Evolutionary conservation across 2,113 vertebrate species (phyloP), one percentile per base, ranked within the genome.

Genomic region (Bolborhynchus lineola): DNA sequence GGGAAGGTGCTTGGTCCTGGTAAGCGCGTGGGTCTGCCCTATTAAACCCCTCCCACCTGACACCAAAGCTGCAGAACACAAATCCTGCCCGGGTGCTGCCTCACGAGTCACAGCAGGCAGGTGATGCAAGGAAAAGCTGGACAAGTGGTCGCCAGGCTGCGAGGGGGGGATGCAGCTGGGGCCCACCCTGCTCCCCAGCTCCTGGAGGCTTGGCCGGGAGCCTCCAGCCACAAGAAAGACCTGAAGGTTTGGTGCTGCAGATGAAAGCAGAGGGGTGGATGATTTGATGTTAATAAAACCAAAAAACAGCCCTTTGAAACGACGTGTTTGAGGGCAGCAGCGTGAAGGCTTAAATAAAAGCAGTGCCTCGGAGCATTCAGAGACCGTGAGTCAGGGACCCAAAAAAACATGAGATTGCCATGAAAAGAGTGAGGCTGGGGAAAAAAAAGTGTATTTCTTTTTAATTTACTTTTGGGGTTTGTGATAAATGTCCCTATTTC

Each of bases 81-180:
- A 6, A 35, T 13, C 64, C 78, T 6, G 2, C 41, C 72, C 2
- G 8, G 44, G 3, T 3, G 44, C 59, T 18, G n/a, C 64, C 63
- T 44, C 4, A 24, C 16, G 3, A 5, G 16, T 20, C 35, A 10
- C 62, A 18, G 3, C 67, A 62, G 74, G 31, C 57, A 31, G 16
- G 23, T 1, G 16, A n/a, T 10, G 31, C 62, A 2, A 62, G 64
- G 7, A 59, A 33, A 29, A 25, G 52, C 67, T 46, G 21, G 2
- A 19, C 0, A 2, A 29, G 67, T 5, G 53, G 15, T 74, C 15
- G 37, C n/a, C 0, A 0, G 42, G 59, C 71, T 80, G 76, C 0
- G 0, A 1, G 67, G 41, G 59, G 8, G 49, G 24, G n/a, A 21
- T 4, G 16, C 57, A 59, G 57, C 57, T 59, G 57, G 37, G 42